Evolutionary conservation across 2,797 vertebrate genomes (phyloP).

Genomic region (Petrocephalus schoutedeni): DNA sequence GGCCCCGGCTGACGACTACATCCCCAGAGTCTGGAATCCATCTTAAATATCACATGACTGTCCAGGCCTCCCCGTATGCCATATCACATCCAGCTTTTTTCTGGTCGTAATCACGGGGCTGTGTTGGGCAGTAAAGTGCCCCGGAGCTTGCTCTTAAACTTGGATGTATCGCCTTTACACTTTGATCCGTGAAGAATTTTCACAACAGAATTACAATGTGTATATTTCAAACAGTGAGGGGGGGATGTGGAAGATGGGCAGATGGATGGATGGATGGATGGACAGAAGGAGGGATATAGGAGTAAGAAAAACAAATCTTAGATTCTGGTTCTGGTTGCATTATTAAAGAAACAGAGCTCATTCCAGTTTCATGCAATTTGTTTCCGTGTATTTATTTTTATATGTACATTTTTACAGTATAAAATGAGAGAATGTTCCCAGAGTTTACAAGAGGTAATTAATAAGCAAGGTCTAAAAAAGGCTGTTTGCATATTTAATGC

Average conservation of each 20-base stretch:
- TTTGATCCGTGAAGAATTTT: not conserved
- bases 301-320: not conserved
- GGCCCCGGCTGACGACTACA: conserved; percentile 8
- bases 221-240: not conserved
- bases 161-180: not conserved
- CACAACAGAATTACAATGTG: not conserved
- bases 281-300: not conserved
- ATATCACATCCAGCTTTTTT: not conserved
- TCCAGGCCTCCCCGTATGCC: not conserved
- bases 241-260: not conserved
- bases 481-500: conserved; percentile 20
- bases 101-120: not conserved
- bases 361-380: not conserved
- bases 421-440: conserved; percentile 30
- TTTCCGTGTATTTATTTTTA: conserved; percentile 7
- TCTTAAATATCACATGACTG: conserved; percentile 16
- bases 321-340: not conserved
- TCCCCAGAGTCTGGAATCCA: conserved; percentile 18
- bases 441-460: conserved; percentile 37
- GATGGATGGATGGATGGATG: not conserved
- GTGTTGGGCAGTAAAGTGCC: conserved; percentile 19
- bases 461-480: conserved; percentile 30
- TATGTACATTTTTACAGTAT: not conserved
- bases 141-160: not conserved
- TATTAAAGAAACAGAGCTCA: not conserved